These are phyloP conservation scores for Chaenogobius annularis DNA, from an alignment of 2,113 vertebrate species.

Conservation along the genomic window DNA sequence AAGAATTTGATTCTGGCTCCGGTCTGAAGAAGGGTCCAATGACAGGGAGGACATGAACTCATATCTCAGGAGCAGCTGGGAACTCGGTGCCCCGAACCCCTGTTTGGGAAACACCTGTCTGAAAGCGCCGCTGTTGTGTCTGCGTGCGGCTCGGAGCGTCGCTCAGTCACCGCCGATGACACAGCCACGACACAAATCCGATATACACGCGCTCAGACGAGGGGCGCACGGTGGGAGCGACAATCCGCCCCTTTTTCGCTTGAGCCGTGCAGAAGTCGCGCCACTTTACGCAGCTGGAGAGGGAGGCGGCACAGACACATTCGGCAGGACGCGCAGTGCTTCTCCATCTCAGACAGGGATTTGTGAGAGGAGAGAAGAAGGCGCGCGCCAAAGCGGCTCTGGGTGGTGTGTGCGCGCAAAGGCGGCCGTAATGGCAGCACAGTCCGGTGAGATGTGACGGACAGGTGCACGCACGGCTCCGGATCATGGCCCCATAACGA, in stretches of 20 bases:
- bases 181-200: not conserved
- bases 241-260: slow-evolving; percentile 22
- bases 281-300: slow-evolving; percentile 42
- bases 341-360: slow-evolving; percentile 31
- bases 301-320: not conserved
- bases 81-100: not conserved
- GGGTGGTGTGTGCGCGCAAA: no score
- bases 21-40: no score
- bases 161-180: no score
- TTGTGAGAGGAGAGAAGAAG: slow-evolving; percentile 15
- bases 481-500: slow-evolving; percentile 30
- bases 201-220: slow-evolving; percentile 9
- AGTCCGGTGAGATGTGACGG: slow-evolving; percentile 64
- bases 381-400: not conserved
- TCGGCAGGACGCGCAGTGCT: slow-evolving; percentile 47
- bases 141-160: not conserved
- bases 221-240: slow-evolving; percentile 54
- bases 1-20: no score
- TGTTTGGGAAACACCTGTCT: slow-evolving; percentile 3
- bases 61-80: not conserved
- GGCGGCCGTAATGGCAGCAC: slow-evolving; percentile 46
- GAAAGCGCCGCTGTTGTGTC: slow-evolving; percentile 1
- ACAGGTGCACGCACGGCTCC: slow-evolving; percentile 51
- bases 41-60: no score
- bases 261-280: not conserved